Evolutionary conservation across 2,888 invertebrate species (phyloP), one percentile per base, ranked within the genome.

Genomic region (Eulithis testata): DNA sequence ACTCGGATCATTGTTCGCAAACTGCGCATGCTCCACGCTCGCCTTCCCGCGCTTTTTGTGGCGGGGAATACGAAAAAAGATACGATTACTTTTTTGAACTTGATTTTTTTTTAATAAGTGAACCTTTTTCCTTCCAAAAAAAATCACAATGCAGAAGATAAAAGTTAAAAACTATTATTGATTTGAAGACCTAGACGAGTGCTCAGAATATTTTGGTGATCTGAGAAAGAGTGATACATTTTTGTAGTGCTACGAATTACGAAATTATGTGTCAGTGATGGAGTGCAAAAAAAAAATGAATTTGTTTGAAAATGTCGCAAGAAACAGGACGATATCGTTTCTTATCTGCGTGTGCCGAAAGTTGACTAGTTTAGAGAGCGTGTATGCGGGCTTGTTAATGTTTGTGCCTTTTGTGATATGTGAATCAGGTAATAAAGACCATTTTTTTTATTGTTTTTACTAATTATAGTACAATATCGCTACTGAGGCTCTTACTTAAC

Each of bases 11-110:
- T 87, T 87, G 84, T 84, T 84, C 82, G 81, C 76, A 79, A 75
- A 76, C 75, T 80, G 86, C 88, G 88, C 89, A 87, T 84, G 88
- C 85, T 81, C 78, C 74, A 80, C 86, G 88, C 89, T 88, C 83
- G 84, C 80, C 77, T 82, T 82, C 74, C 82, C 82, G 84, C 84
- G 82, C 80, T 82, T 83, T 80, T 83, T 76, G 74, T 71, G 73
- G 80, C 82, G 84, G 83, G 82, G 79, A 80, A 75, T 76, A 84
- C 78, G 66, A 70, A 81, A 31, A 31, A 44, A 9, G 9, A 14
- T 40, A 5, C n/a, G 8, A 53, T 36, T 7, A 8, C 31, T 37
- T 44, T 56, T 62, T 47, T 51, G 1, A 45, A n/a, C 11, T 40
- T 52, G 40, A 5, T 37, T 12, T 52, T 3, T n/a, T 49, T 21